These are phyloP conservation scores for Sciaenops ocellatus DNA, from an alignment of 2,797 vertebrate genomes.

Conservation along the genomic window DNA sequence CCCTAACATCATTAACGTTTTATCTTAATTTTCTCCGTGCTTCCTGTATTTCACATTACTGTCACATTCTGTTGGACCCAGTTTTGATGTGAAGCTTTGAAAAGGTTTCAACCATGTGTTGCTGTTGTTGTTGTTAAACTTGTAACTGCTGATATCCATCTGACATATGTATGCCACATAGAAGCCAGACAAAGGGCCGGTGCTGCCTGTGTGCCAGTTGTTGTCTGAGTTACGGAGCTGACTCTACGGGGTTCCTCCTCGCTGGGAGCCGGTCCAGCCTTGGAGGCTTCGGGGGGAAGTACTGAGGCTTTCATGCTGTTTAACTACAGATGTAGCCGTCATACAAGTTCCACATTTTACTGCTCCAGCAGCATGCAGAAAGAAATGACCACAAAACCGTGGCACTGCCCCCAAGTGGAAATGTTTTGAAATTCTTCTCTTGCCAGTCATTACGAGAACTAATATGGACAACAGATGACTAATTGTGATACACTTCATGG, in stretches of 20 bases:
- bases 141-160: slow-evolving; percentile 47
- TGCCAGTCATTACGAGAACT: slow-evolving; percentile 15
- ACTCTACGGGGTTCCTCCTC: slow-evolving; percentile 51
- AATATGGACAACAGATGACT: slow-evolving; percentile 17
- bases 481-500: not conserved
- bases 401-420: slow-evolving; percentile 47
- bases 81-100: slow-evolving; percentile 55
- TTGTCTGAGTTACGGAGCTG: slow-evolving; percentile 44
- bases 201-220: slow-evolving; percentile 64
- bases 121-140: slow-evolving; percentile 51
- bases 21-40: slow-evolving; percentile 9
- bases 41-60: slow-evolving; percentile 26
- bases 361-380: slow-evolving; percentile 16
- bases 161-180: slow-evolving; percentile 51
- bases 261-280: slow-evolving; percentile 35
- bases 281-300: slow-evolving; percentile 49
- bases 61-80: not conserved
- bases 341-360: slow-evolving; percentile 56
- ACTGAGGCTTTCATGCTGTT: slow-evolving; percentile 59
- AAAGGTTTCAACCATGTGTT: slow-evolving; percentile 49
- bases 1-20: not conserved
- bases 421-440: slow-evolving; percentile 23
- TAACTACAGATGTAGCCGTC: slow-evolving; percentile 64
- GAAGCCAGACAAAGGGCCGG: slow-evolving; percentile 25
- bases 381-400: slow-evolving; percentile 24